A percentile compares a stretch with the other conserved stretches of the same genome.
phyloP scores from a whole-genome alignment of 2,797 vertebrate species.

The Propithecus perrieri region DNA sequence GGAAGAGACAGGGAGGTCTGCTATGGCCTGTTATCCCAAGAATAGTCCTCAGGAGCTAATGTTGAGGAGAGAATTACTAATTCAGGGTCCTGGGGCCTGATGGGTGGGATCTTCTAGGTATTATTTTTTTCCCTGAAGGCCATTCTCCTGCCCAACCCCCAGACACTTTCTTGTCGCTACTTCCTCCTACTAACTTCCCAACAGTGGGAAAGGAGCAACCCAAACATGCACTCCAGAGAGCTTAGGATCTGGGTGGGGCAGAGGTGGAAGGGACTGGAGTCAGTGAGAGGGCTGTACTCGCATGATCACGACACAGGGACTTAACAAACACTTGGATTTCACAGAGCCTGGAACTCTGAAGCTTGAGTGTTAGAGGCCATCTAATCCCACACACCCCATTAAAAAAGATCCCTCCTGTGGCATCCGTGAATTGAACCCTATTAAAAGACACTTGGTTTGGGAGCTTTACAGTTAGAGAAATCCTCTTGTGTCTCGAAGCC shows the following conservation, averaged over 20 bases:
- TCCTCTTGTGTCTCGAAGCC: background rate
- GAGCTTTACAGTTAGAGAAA: constrained; percentile 7
- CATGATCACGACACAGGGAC: background rate
- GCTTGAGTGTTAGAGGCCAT: background rate
- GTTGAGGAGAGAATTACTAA: background rate
- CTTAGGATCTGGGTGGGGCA: background rate
- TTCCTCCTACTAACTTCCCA: background rate
- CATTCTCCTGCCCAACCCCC: background rate
- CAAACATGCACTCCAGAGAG: background rate
- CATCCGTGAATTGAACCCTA: background rate
- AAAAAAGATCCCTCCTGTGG: background rate
- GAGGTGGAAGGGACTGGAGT: background rate
- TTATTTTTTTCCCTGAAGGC: background rate
- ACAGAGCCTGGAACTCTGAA: background rate
- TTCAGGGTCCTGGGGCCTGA: background rate
- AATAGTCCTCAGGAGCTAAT: background rate
- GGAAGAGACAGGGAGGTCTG: background rate
- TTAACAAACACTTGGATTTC: background rate
- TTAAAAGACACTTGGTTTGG: background rate
- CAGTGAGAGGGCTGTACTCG: background rate
- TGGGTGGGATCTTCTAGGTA: background rate
- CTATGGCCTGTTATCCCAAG: background rate
- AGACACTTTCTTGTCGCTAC: background rate
- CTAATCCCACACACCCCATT: background rate
- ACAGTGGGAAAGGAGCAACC: background rate